Evolutionary conservation across 2,113 vertebrate species (phyloP).

Genomic region (Passer montanus): DNA sequence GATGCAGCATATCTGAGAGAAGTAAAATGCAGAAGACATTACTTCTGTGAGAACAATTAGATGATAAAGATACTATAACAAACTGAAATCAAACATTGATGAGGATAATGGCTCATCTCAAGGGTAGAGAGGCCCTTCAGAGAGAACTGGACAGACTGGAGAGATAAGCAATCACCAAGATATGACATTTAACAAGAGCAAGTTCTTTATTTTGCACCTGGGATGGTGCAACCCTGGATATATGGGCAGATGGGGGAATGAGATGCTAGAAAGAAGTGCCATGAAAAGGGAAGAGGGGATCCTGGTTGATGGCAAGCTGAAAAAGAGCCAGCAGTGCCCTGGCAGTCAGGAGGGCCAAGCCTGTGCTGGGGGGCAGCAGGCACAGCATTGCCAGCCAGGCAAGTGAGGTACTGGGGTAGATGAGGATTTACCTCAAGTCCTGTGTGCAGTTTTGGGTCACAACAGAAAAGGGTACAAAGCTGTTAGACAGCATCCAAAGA

Average conservation of each 20-base stretch:
- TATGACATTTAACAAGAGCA: not conserved
- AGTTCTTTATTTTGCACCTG: not conserved
- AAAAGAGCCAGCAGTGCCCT: not conserved
- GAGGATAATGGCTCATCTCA: not conserved
- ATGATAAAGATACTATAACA: not conserved
- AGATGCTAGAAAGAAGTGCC: not conserved
- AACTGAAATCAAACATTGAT: not conserved
- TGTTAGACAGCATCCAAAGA: not conserved
- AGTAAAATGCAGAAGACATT: not conserved
- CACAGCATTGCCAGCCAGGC: rapidly evolving
- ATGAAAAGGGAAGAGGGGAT: rapidly evolving
- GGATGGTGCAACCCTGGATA: not conserved
- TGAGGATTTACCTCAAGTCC: not conserved
- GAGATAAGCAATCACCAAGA: not conserved
- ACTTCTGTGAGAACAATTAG: not conserved
- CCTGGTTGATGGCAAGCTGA: not conserved
- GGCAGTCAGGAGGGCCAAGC: rapidly evolving
- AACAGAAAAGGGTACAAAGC: not conserved
- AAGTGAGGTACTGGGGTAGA: not conserved
- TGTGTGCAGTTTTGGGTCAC: not conserved
- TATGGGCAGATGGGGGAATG: rapidly evolving
- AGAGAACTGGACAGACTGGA: not conserved
- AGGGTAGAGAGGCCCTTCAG: not conserved
- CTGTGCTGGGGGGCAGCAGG: not conserved
- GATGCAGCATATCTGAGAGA: not conserved